Evolutionary conservation across 2,113 vertebrate genomes (phyloP).

Genomic region (Datnioides undecimradiatus): DNA sequence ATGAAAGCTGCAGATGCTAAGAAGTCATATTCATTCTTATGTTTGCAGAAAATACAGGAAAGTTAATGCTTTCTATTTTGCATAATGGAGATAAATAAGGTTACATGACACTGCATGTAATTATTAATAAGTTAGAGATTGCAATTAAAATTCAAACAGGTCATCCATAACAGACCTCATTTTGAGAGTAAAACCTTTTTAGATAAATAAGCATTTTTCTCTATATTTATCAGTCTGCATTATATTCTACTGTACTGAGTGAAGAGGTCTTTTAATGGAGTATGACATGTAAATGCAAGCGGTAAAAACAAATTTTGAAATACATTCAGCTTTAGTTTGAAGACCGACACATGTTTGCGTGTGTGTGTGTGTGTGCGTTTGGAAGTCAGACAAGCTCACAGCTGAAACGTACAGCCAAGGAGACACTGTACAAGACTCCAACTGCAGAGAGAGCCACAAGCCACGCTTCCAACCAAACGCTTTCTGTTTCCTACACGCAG

Average conservation of each 20-base stretch:
- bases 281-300: background rate
- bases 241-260: background rate
- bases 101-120: slow-evolving; percentile 1
- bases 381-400: background rate
- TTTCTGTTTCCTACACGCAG: too few relatives aligned
- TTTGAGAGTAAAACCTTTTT: background rate
- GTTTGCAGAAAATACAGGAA: slow-evolving; percentile 14
- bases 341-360: background rate
- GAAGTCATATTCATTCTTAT: background rate
- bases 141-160: background rate
- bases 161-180: background rate
- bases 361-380: background rate
- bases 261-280: background rate
- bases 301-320: slow-evolving; percentile 36
- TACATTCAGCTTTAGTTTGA: slow-evolving; percentile 75
- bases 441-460: background rate
- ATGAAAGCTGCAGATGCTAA: background rate
- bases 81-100: background rate
- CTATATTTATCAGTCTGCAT: slow-evolving; percentile 11
- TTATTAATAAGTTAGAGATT: background rate
- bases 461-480: too few relatives aligned
- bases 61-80: background rate
- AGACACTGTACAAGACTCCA: background rate
- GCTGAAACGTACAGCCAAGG: slow-evolving; percentile 2
- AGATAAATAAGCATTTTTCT: slow-evolving; percentile 8